Conservation (phyloP, 1,140 invertebrate species). For the Caenorhabditis remanei region DNA sequence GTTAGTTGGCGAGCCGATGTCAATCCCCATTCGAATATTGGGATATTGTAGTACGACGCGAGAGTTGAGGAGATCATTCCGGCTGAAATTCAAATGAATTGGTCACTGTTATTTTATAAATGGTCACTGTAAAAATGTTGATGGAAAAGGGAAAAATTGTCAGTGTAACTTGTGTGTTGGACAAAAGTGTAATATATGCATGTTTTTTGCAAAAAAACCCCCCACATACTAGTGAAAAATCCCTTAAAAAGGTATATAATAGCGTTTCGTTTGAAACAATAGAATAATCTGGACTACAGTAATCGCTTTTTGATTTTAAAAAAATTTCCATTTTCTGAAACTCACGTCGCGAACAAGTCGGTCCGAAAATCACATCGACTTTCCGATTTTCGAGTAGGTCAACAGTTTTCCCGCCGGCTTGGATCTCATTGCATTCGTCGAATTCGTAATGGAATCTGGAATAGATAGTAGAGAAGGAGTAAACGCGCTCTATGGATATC, state of each 20-base stretch:
- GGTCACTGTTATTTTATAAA: neutral
- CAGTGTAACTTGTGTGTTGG: too few relatives aligned
- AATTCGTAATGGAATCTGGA: constrained; percentile 1
- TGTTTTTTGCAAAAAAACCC: too few relatives aligned
- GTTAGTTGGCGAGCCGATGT: constrained; percentile 20
- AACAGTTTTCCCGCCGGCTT: neutral
- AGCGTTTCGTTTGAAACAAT: too few relatives aligned
- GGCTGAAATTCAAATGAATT: neutral
- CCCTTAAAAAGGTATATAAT: too few relatives aligned
- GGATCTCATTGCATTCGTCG: constrained; percentile 27
- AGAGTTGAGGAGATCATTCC: constrained; percentile 6
- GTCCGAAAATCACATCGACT: constrained; percentile 44
- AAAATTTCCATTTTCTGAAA: too few relatives aligned
- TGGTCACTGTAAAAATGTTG: too few relatives aligned
- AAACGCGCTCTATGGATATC: neutral
- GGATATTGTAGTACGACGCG: constrained; percentile 37
- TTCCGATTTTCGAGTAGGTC: neutral
- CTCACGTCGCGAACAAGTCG: constrained; percentile 26
- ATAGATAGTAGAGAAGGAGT: neutral
- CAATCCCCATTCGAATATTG: constrained; percentile 20
- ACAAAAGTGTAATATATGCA: too few relatives aligned
- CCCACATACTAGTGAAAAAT: too few relatives aligned
- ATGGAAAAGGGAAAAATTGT: too few relatives aligned
- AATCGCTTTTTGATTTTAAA: too few relatives aligned
- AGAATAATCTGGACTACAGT: too few relatives aligned